These are phyloP conservation scores for Myathropa florea DNA, from an alignment of 2,888 invertebrate genomes.

Conservation along the genomic window DNA sequence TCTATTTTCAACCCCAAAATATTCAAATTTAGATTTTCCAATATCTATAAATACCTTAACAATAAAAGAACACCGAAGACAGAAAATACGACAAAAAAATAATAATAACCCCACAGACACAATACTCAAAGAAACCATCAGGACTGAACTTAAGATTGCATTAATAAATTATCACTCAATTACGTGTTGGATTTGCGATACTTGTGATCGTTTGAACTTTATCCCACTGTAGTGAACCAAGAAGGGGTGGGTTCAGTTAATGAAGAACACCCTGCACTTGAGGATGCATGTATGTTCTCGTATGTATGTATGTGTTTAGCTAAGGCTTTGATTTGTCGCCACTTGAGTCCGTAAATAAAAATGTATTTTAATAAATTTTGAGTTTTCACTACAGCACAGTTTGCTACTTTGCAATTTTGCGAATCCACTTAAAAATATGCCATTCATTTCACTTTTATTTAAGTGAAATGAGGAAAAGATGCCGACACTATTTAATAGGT, in stretches of 20 bases:
- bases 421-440: constrained; percentile 46
- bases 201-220: constrained; percentile 42
- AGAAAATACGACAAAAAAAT: not conserved
- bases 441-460: constrained; percentile 59
- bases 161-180: constrained; percentile 57
- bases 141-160: constrained; percentile 48
- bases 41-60: constrained; percentile 22
- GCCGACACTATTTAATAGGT: not conserved
- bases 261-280: not conserved
- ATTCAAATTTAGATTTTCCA: constrained; percentile 22
- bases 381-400: not conserved
- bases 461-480: not conserved
- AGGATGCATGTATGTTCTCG: constrained; percentile 10
- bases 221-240: constrained; percentile 9
- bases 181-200: constrained; percentile 28
- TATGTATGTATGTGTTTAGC: not conserved
- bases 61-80: not conserved
- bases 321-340: not conserved
- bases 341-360: constrained; percentile 16
- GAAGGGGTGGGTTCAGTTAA: not conserved
- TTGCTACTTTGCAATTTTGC: constrained; percentile 28
- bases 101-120: not conserved
- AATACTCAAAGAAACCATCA: not conserved
- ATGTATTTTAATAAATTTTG: constrained; percentile 12
- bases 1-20: constrained; percentile 19